phyloP scores from a whole-genome alignment of 2,888 invertebrate species.

The Patella caerulea region DNA sequence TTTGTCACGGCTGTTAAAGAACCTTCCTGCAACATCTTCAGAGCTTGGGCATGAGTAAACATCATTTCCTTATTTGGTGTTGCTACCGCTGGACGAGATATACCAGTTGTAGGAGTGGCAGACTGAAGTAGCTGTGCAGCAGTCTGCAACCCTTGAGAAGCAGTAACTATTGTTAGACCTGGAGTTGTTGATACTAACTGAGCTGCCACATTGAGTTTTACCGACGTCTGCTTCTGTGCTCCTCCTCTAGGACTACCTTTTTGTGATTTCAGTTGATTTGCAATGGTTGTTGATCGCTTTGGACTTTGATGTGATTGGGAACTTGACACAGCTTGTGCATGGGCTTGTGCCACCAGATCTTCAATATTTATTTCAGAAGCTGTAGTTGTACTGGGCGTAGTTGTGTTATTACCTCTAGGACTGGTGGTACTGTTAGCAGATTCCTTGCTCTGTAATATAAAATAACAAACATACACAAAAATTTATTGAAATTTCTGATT shows the following conservation, averaged over 20 bases:
- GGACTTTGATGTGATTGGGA: conserved; percentile 3
- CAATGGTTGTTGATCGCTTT: conserved; percentile 2
- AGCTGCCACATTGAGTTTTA: neutral
- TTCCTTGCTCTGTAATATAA: too few relatives aligned
- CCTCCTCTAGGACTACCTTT: neutral
- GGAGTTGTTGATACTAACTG: neutral
- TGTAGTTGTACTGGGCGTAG: neutral
- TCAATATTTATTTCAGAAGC: neutral
- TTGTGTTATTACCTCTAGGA: too few relatives aligned
- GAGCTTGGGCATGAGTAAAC: neutral
- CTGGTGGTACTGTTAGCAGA: too few relatives aligned
- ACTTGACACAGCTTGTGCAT: neutral
- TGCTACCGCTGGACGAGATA: neutral
- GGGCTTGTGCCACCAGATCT: conserved; percentile 1
- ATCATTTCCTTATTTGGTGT: conserved; percentile 6
- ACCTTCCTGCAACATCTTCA: neutral
- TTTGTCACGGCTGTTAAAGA: neutral
- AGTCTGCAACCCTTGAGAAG: neutral
- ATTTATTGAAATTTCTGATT: too few relatives aligned
- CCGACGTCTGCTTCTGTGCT: neutral
- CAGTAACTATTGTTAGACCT: neutral
- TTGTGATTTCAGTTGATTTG: neutral
- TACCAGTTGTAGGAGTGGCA: neutral
- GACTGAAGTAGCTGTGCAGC: neutral
- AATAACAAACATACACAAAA: too few relatives aligned